Base-by-base conservation (phyloP, 2,888 invertebrate species). In the Rugalucina vietnamica region DNA sequence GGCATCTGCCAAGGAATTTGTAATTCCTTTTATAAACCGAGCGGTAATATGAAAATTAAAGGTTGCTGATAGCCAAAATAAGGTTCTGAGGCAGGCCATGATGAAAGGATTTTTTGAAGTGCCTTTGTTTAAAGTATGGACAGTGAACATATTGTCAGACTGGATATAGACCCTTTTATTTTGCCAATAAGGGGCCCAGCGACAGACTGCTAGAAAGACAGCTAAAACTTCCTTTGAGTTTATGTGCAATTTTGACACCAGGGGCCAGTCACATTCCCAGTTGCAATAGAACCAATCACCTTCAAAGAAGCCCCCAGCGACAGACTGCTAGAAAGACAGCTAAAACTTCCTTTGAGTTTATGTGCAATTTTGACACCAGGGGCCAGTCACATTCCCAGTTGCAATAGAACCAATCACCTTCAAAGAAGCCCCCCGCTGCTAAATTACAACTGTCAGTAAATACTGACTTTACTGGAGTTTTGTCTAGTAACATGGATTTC, bases 21-120 rank as follows among this genome's bases (percentile, higher is more conserved):
- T 4, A 8, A 29, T 49, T 24, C 80, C 76, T 10, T 70, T 75
- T 2, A 83, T 70, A 72, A 76, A 72, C 0, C 76, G 21, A 8
- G 83, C 83, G 4, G 24, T 54, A 18, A 80, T 34, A 24, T 76
- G 72, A 65, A 83, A 80, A 37, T 80, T 80, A 34, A 57, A 80
- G 18, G 29, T 27, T 0, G 79, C 79, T 4, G 79, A 80, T 21
- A 84, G 39, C 79, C 83, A 83, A 29, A 83, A 83, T 21, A 76
- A 57, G n/a, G 65, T 18, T 27, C 80, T 14, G 10, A 83, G 37
- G 36, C 43, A 79, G 12, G 14, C 14, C 76, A 80, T 72, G n/a
- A 83, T 27, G 4, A n/a, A 32, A 0, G 14, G 29, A 50, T 83
- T 83, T 4, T 32, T 27, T 8, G 72, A 83, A 10, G 76, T 36